Evolutionary conservation across 2,113 vertebrate species (phyloP), one percentile per base, ranked within the genome.

Genomic region (Chascanopsetta lugubris): DNA sequence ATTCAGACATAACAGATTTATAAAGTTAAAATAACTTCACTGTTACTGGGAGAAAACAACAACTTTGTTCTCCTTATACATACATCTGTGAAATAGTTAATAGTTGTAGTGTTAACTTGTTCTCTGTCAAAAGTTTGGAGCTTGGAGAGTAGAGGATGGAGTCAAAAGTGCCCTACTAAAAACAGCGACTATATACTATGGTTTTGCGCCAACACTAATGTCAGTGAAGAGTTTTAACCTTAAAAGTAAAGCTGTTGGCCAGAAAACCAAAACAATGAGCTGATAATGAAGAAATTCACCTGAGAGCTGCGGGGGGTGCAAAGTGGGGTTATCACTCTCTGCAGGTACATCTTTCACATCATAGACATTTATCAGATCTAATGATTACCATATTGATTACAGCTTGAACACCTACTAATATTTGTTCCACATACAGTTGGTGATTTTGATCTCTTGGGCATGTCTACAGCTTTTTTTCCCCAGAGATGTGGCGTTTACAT

Each of bases 211-310:
- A n/a, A n/a, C n/a, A n/a, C n/a, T n/a, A n/a, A n/a, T 36, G 34
- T 36, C 34, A 36, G 34, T 36, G 3, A 36, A 36, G n/a, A n/a
- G n/a, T n/a, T n/a, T n/a, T n/a, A n/a, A n/a, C n/a, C n/a, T n/a
- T n/a, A n/a, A n/a, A n/a, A 56, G 13, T 56, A 38, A 56, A 55
- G 30, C 29, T 32, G 18, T 54, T 10, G 29, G 50, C 50, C 50
- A 54, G 12, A 55, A 24, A 36, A 36, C 20, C 51, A 34, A 55
- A 38, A 57, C 59, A 32, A 20, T 30, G 24, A 55, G 42, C 22
- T 15, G 30, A 46, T 18, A 24, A 38, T 13, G 6, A 38, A 25
- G 3, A 40, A 17, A 17, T 0, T 1, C 1, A 17, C 4, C 1
- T 0, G 0, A 36, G 12, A 29, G 32, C 1, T 5, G 7, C 26